A percentile compares a stretch with the other conserved stretches of the same genome.
phyloP scores from a whole-genome alignment of 2,797 vertebrate species.

The Bovichtus diacanthus region DNA sequence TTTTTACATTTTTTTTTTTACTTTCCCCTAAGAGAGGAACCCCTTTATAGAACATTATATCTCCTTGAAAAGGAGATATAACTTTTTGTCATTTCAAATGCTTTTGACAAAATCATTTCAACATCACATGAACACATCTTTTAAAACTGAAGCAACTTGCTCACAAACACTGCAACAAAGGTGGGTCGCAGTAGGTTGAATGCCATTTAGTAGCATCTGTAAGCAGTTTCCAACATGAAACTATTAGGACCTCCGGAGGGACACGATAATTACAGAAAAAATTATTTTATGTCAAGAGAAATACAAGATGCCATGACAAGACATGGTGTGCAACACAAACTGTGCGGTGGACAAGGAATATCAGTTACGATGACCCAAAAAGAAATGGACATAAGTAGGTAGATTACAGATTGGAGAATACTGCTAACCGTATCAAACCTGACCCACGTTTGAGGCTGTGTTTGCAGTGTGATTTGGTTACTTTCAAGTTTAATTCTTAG shows the following conservation, averaged over 20 bases:
- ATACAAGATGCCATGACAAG: neutral
- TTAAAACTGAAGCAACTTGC: slow-evolving; percentile 39
- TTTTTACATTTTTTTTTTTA: too few relatives aligned
- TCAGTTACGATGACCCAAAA: neutral
- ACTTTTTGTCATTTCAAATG: slow-evolving; percentile 16
- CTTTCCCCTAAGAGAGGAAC: slow-evolving; percentile 2
- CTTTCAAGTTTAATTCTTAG: slow-evolving; percentile 32
- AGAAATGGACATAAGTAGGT: neutral
- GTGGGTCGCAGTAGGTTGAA: slow-evolving; percentile 14
- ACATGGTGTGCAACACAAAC: neutral
- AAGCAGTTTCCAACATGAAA: slow-evolving; percentile 3
- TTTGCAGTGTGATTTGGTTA: slow-evolving; percentile 25
- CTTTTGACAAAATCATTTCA: slow-evolving; percentile 20
- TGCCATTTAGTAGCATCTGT: neutral
- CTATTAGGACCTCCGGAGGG: neutral
- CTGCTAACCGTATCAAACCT: neutral
- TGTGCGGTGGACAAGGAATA: slow-evolving; percentile 7
- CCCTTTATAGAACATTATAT: neutral
- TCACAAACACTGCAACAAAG: slow-evolving; percentile 38
- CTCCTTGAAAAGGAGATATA: slow-evolving; percentile 12
- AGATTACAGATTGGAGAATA: slow-evolving; percentile 2
- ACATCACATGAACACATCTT: slow-evolving; percentile 39
- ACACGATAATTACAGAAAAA: neutral
- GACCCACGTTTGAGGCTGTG: slow-evolving; percentile 33
- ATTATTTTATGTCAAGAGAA: neutral